Conservation (phyloP, 2,888 invertebrate species). For the Luperina nickerlii region DNA sequence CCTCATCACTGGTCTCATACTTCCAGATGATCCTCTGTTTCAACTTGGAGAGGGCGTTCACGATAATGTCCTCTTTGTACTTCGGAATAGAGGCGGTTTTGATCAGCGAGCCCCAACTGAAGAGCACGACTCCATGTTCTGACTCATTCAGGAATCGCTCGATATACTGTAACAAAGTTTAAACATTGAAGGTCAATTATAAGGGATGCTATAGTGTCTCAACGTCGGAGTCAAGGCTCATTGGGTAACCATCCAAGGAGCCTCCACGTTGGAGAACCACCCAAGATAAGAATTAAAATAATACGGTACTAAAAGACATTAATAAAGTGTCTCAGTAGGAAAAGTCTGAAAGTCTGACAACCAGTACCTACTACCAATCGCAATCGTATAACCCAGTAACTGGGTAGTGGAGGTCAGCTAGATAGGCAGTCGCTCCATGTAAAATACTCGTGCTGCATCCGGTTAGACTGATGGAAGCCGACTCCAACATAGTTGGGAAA, state of each 20-base stretch:
- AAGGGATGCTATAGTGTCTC: not conserved
- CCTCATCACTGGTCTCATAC: slow-evolving; percentile 91
- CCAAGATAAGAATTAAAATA: not conserved
- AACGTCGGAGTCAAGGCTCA: too few relatives aligned
- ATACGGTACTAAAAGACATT: not conserved
- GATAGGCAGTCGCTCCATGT: not conserved
- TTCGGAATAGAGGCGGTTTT: slow-evolving; percentile 92
- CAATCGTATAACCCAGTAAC: not conserved
- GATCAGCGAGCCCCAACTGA: slow-evolving; percentile 95
- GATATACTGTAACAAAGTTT: slow-evolving; percentile 88
- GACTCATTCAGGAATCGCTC: slow-evolving; percentile 92
- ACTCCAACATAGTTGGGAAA: not conserved
- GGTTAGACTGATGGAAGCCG: not conserved
- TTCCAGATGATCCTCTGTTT: slow-evolving; percentile 95
- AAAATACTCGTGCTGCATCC: not conserved
- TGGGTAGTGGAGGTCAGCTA: not conserved
- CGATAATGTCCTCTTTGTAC: slow-evolving; percentile 91
- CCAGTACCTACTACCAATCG: not conserved
- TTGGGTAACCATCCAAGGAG: too few relatives aligned
- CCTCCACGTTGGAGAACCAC: not conserved
- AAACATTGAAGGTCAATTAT: not conserved
- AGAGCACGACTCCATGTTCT: slow-evolving; percentile 92
- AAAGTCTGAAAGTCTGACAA: not conserved
- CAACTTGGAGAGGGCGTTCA: slow-evolving; percentile 91
- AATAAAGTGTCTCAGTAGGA: not conserved